Percentiles rank a stretch among this genome's conserved stretches.
These are phyloP conservation scores for Thalassaphorura encarpata DNA, from an alignment of 1,140 invertebrate genomes.

Conservation along the genomic window DNA sequence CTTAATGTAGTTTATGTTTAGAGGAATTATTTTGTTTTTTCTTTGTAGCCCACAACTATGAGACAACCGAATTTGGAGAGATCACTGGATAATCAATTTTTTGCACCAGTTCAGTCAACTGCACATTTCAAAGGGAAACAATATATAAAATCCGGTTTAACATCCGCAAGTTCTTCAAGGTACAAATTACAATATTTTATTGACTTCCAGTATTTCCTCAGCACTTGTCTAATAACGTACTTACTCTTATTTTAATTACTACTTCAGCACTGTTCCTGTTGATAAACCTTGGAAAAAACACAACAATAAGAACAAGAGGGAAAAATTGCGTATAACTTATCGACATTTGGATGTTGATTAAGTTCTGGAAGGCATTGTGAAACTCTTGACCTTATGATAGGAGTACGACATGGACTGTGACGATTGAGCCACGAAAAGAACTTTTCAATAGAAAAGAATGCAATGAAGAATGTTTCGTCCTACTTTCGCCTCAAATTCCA, in stretches of 20 bases:
- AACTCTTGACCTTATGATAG: neutral
- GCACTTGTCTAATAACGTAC: neutral
- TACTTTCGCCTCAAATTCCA: constrained; percentile 87
- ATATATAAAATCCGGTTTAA: constrained; percentile 14
- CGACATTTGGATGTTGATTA: constrained; percentile 54
- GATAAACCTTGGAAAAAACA: constrained; percentile 55
- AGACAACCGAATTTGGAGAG: no score
- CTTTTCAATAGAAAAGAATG: constrained; percentile 19
- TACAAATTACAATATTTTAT: neutral
- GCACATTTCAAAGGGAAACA: constrained; percentile 30
- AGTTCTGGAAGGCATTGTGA: no score
- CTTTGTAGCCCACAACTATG: no score
- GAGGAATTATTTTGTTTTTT: no score
- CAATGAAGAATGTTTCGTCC: constrained; percentile 48
- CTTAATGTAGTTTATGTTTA: no score
- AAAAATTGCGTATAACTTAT: constrained; percentile 73
- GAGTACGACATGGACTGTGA: neutral
- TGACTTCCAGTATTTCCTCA: neutral
- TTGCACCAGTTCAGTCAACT: constrained; percentile 21
- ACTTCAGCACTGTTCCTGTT: neutral
- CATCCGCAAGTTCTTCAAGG: constrained; percentile 7
- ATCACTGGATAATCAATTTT: constrained; percentile 28
- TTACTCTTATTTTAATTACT: neutral
- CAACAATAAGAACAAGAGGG: constrained; percentile 68
- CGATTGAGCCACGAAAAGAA: neutral